phyloP scores from a whole-genome alignment of 2,113 vertebrate genomes.

The Pardalotus punctatus region DNA sequence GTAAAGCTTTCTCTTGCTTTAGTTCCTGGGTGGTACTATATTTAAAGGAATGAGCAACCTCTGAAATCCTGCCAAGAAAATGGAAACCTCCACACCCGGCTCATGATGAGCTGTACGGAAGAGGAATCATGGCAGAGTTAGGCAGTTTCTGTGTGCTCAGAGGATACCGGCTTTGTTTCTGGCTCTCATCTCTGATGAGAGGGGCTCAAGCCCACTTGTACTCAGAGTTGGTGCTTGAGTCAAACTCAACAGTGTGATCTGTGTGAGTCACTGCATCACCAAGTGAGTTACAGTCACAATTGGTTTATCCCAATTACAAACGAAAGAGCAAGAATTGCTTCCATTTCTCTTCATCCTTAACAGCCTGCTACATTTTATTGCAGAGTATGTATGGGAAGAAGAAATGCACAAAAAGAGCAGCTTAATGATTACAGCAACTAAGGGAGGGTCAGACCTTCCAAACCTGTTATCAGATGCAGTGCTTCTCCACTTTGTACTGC shows the following conservation, averaged over 20 bases:
- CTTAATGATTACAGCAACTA: neutral
- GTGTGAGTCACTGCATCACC: neutral
- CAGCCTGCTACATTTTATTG: neutral
- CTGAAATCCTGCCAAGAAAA: neutral
- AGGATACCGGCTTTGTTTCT: neutral
- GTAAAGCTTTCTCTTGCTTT: neutral
- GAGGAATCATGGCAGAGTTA: neutral
- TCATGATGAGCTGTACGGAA: neutral
- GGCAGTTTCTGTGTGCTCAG: neutral
- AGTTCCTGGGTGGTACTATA: neutral
- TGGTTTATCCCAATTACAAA: neutral
- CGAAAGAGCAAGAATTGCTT: neutral
- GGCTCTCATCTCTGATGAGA: neutral
- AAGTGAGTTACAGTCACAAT: neutral
- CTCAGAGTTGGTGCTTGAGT: neutral
- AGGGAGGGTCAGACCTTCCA: neutral
- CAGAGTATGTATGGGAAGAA: neutral
- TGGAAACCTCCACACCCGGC: neutral
- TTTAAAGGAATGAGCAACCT: neutral
- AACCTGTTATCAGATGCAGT: neutral
- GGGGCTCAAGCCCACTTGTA: neutral
- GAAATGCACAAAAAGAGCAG: neutral
- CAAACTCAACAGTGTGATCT: neutral
- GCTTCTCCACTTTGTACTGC: neutral
- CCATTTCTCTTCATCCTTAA: neutral